These are phyloP conservation scores for Potorous gilbertii DNA, from an alignment of 2,797 vertebrate species.

Conservation along the genomic window DNA sequence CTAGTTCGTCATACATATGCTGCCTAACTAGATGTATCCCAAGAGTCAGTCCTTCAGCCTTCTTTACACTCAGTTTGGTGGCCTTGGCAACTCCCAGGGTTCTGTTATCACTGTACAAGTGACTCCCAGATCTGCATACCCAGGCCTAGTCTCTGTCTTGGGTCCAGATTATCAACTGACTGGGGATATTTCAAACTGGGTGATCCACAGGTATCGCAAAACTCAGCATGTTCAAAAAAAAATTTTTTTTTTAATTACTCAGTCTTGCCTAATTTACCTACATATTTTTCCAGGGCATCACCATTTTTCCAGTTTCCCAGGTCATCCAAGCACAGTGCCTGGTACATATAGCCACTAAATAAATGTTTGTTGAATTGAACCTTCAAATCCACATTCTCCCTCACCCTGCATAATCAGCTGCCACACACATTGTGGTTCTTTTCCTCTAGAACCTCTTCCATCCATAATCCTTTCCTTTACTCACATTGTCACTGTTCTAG, in stretches of 20 bases:
- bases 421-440: neutral
- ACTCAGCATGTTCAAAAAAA: neutral
- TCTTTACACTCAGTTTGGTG: neutral
- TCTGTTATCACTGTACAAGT: neutral
- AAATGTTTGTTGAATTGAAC: neutral
- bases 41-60: neutral
- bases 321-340: neutral
- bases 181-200: neutral
- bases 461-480: neutral
- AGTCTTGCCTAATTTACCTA: neutral
- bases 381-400: neutral
- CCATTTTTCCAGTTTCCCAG: neutral
- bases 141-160: neutral
- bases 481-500: neutral
- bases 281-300: neutral
- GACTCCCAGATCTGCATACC: neutral
- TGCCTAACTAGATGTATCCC: neutral
- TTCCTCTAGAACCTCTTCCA: neutral
- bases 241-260: neutral
- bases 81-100: neutral
- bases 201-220: neutral
- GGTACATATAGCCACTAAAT: neutral
- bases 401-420: neutral
- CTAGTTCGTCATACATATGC: neutral
- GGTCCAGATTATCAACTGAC: neutral